Conservation (phyloP, 2,113 vertebrate species). For the Mobula hypostoma region DNA sequence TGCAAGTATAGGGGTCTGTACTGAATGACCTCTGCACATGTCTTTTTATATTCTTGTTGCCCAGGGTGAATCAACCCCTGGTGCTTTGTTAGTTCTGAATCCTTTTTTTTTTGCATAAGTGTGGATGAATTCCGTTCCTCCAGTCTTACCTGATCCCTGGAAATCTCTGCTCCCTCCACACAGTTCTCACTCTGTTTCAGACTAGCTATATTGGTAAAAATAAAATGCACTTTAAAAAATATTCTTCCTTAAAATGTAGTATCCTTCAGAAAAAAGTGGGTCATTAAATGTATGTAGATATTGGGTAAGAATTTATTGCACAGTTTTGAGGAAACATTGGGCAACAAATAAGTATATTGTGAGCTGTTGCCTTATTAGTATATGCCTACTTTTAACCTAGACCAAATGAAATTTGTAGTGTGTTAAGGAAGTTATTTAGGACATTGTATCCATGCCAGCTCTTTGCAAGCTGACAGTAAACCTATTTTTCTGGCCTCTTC, state of each 20-base stretch:
- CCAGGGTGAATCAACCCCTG: background rate
- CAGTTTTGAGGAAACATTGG: background rate
- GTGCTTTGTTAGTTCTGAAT: slow-evolving; percentile 8
- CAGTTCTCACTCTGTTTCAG: background rate
- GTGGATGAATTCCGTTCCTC: background rate
- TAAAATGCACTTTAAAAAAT: background rate
- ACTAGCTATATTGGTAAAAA: background rate
- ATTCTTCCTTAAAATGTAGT: background rate
- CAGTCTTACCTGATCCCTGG: background rate
- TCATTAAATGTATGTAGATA: background rate
- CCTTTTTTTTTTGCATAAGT: background rate
- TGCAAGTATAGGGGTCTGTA: slow-evolving; percentile 1
- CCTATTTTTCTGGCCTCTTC: background rate
- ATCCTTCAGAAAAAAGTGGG: background rate
- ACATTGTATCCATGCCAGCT: background rate
- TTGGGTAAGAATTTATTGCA: background rate
- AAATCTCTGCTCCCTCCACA: background rate
- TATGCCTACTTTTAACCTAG: background rate
- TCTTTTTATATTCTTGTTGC: slow-evolving; percentile 28
- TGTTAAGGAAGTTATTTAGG: background rate
- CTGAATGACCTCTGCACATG: slow-evolving; percentile 33
- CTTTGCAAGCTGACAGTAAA: background rate
- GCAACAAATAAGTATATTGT: background rate
- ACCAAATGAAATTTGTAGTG: background rate
- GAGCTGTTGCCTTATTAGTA: background rate